Base-by-base conservation (phyloP, 2,888 invertebrate species). In the Anthoptus insignis region DNA sequence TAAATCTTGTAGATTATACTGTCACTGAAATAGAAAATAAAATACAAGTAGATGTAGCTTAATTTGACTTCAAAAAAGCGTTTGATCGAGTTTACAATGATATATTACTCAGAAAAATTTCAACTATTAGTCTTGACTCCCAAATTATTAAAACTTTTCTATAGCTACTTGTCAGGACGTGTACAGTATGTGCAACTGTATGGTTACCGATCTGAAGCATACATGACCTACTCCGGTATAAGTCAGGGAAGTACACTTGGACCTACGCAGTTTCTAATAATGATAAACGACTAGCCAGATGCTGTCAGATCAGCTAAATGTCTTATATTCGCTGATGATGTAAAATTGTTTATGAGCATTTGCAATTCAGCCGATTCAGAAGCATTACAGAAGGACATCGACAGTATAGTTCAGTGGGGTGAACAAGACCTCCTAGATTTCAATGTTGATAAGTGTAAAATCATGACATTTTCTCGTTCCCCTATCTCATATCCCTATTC, bases 11-110 rank as follows among this genome's bases (percentile, higher is more conserved):
- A 47, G 37, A 49, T 3, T 27, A 53, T 7, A n/a, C 56, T n/a
- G 22, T 29, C 5, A 24, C 47, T 0, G 59, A 50, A 34, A 24
- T 66, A 16, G 66, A 67, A 22, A 29, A 22, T 0, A 47, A 49
- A 1, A 39, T 42, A 7, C 68, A 68, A 19, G 59, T 68, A 4
- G 68, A 68, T 13, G 65, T 52, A 14, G 52, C 61, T n/a, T 66
- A 61, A 16, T 52, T 61, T 21, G 66, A 66, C 19, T 61, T 58
- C 14, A 52, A 42, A n/a, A 60, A 60, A 49, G 60, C 58, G 1
- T 64, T 64, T 16, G 64, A 64, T 14, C 50, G 32, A 0, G 64
- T 64, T 5, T 5, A 64, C 34, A 66, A 61, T 19, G 58, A 66
- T 14, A 39, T 66, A 1, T 29, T 66, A 1, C n/a, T 58, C 21